Evolutionary conservation across 2,888 invertebrate genomes (phyloP).

Genomic region (Erebia epiphron): DNA sequence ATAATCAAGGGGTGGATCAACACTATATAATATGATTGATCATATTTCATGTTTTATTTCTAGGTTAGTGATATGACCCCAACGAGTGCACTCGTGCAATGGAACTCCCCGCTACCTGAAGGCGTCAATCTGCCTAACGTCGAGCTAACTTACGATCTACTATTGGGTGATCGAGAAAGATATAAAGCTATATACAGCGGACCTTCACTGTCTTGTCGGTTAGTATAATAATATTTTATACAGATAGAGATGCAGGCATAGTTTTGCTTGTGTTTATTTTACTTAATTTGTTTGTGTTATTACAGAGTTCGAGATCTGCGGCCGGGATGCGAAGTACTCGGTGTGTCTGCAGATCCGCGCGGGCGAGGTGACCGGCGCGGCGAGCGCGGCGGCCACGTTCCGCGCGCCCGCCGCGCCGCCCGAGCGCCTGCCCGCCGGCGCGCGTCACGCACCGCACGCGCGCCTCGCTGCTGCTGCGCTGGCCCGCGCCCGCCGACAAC

Average conservation of each 20-base stretch:
- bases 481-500: constrained; percentile 89
- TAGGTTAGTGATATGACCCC: constrained; percentile 93
- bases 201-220: constrained; percentile 88
- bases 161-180: constrained; percentile 92
- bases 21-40: not conserved
- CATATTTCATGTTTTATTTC: constrained; percentile 41
- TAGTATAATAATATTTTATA: constrained; percentile 36
- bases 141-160: constrained; percentile 90
- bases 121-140: constrained; percentile 70
- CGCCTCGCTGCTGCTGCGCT: constrained; percentile 87
- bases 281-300: not conserved
- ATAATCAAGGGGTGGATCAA: too few relatives aligned
- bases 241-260: too few relatives aligned
- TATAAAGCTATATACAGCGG: constrained; percentile 94
- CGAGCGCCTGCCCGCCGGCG: constrained; percentile 88
- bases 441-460: constrained; percentile 88
- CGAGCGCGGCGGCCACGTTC: constrained; percentile 91
- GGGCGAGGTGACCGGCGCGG: constrained; percentile 88
- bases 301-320: constrained; percentile 89
- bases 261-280: not conserved
- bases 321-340: constrained; percentile 94
- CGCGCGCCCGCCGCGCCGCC: constrained; percentile 92
- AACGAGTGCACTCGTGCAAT: constrained; percentile 92
- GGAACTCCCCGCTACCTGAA: constrained; percentile 85
- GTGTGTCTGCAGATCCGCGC: constrained; percentile 91